phyloP scores from a whole-genome alignment of 1,140 invertebrate genomes.

The Paralvinella palmiformis region DNA sequence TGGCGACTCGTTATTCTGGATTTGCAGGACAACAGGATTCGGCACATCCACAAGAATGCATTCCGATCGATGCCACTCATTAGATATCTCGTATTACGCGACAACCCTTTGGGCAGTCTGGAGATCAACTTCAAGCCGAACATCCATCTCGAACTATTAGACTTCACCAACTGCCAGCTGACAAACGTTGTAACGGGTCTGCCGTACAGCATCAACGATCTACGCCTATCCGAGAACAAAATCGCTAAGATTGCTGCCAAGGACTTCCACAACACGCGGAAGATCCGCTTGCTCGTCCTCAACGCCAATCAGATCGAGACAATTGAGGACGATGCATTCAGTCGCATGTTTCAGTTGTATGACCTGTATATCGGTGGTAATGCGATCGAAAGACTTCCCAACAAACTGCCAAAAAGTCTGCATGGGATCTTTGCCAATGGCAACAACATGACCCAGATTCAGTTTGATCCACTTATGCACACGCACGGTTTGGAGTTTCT shows the following conservation, averaged over 20 bases:
- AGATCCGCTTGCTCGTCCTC: constrained; percentile 61
- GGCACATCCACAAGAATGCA: constrained; percentile 3
- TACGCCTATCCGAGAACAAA: constrained; percentile 71
- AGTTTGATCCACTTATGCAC: not conserved
- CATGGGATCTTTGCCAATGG: constrained; percentile 52
- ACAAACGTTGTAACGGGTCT: constrained; percentile 73
- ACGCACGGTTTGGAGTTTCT: constrained; percentile 52
- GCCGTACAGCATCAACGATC: constrained; percentile 72
- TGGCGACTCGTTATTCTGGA: constrained; percentile 17
- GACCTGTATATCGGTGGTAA: constrained; percentile 70
- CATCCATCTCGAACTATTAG: constrained; percentile 57
- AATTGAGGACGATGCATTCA: constrained; percentile 80
- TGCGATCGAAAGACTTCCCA: not conserved
- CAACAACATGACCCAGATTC: constrained; percentile 16
- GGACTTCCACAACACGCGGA: constrained; percentile 14
- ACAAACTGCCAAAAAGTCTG: constrained; percentile 58
- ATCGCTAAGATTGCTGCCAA: constrained; percentile 49
- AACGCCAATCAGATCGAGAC: constrained; percentile 68
- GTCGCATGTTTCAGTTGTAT: constrained; percentile 69
- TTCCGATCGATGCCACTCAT: constrained; percentile 12
- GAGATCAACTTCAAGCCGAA: constrained; percentile 21
- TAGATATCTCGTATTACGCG: constrained; percentile 12
- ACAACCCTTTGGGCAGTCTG: constrained; percentile 15
- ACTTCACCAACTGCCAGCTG: constrained; percentile 73
- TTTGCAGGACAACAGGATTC: constrained; percentile 12